Conservation (phyloP, 2,113 vertebrate species). For the Emydura subglobosa region DNA sequence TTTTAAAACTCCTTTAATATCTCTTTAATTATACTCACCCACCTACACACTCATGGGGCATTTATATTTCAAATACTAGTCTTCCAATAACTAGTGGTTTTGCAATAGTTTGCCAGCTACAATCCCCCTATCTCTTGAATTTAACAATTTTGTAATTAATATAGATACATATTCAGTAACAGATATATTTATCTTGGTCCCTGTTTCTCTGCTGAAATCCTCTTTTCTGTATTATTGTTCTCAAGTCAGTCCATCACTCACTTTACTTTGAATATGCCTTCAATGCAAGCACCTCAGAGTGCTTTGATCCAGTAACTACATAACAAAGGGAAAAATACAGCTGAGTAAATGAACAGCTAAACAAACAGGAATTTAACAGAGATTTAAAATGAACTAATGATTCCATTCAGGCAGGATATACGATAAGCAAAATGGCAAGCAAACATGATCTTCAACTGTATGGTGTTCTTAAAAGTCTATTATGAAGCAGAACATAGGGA, state of each 20-base stretch:
- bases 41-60: background rate
- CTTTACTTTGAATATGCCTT: background rate
- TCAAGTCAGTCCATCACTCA: background rate
- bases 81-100: background rate
- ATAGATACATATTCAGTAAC: background rate
- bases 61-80: background rate
- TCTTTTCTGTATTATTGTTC: background rate
- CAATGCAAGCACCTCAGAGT: background rate
- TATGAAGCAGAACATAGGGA: background rate
- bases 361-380: background rate
- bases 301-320: background rate
- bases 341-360: background rate
- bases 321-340: background rate
- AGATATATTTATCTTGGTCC: background rate
- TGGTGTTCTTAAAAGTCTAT: fast-evolving
- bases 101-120: background rate
- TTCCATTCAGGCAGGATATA: background rate
- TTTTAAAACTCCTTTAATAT: slow-evolving; percentile 19
- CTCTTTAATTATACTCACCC: background rate
- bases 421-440: background rate
- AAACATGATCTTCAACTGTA: background rate
- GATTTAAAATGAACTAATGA: background rate
- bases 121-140: fast-evolving
- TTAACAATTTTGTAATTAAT: background rate
- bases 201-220: background rate